Evolutionary conservation across 2,888 invertebrate species (phyloP).

Genomic region (Drosophila aldrichi): DNA sequence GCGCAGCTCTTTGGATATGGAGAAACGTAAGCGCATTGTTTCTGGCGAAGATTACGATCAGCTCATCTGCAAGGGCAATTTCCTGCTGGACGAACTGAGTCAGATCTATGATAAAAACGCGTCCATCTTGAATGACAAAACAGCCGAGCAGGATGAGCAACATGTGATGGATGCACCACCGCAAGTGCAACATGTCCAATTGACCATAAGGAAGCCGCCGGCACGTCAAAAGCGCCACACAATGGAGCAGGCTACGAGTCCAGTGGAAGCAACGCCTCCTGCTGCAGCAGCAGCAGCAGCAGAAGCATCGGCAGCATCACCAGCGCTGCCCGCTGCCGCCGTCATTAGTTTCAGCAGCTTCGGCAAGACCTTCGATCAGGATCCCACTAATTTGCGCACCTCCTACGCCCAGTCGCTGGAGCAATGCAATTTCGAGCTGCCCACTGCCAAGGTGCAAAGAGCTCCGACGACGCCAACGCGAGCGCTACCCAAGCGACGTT

Average conservation of each 20-base stretch:
- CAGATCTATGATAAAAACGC: conserved; percentile 87
- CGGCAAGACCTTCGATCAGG: conserved; percentile 84
- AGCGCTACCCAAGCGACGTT: conserved; percentile 78
- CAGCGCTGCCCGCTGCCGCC: conserved; percentile 12
- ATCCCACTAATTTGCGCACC: conserved; percentile 84
- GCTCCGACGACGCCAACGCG: conserved; percentile 32
- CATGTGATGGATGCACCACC: conserved; percentile 22
- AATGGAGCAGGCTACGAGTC: neutral
- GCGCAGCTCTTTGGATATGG: conserved; percentile 58
- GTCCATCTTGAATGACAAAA: conserved; percentile 87
- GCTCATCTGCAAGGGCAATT: conserved; percentile 82
- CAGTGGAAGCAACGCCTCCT: neutral
- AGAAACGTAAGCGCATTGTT: conserved; percentile 39
- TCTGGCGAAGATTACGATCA: conserved; percentile 73
- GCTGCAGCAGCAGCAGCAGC: neutral
- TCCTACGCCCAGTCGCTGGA: conserved; percentile 84
- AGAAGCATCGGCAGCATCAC: neutral
- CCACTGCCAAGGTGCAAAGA: conserved; percentile 49
- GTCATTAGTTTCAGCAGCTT: conserved; percentile 61
- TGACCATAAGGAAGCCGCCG: conserved; percentile 80
- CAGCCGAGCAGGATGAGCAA: conserved; percentile 33
- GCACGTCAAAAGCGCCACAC: conserved; percentile 62
- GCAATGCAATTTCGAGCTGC: conserved; percentile 83
- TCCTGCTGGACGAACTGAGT: conserved; percentile 85
- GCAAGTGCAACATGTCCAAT: conserved; percentile 78